Evolutionary conservation across 2,888 invertebrate genomes (phyloP).

Genomic region (Agonopterix subpropinquella): DNA sequence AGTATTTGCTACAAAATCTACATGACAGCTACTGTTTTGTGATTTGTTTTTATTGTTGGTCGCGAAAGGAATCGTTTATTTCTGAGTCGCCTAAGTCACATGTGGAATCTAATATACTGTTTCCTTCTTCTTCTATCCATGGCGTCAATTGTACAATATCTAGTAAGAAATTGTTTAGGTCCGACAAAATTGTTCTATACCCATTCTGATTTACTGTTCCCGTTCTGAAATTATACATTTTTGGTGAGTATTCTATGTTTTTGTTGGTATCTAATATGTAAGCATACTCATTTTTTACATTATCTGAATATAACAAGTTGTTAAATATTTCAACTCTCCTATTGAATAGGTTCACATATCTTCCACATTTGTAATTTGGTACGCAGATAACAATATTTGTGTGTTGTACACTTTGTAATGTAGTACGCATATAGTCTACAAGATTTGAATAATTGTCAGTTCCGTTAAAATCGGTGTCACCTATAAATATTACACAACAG

Average conservation of each 20-base stretch:
- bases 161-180: too few species aligned
- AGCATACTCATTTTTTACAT: neutral
- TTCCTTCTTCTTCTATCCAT: too few species aligned
- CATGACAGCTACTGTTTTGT: too few species aligned
- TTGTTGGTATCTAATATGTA: slow-evolving; percentile 1
- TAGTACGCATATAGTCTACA: neutral
- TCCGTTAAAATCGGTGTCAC: neutral
- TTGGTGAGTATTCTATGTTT: neutral
- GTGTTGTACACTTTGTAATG: neutral
- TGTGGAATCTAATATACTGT: too few species aligned
- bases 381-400: slow-evolving; percentile 1
- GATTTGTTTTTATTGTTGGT: too few species aligned
- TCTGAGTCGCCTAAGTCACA: too few species aligned
- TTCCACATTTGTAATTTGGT: neutral
- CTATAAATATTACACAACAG: neutral
- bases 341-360: neutral
- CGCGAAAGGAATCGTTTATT: too few species aligned
- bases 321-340: too few species aligned
- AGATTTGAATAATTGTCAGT: neutral
- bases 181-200: neutral
- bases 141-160: too few species aligned
- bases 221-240: neutral
- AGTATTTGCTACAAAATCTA: too few species aligned
- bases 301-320: too few species aligned
- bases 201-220: neutral